Conservation (phyloP, 2,888 invertebrate genomes). For the Melanargia galathea region DNA sequence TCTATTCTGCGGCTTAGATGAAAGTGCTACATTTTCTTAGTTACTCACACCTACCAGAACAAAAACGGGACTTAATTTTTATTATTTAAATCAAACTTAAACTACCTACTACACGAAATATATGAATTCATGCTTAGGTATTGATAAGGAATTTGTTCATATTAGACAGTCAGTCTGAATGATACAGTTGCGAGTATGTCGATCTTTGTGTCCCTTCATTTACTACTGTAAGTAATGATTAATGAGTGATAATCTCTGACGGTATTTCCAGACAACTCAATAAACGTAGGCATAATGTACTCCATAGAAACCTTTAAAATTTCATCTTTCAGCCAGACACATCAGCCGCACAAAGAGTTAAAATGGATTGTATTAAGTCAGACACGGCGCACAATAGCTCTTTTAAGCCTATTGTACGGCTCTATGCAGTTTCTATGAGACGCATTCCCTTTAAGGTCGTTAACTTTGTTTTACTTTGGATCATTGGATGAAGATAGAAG, state of each 20-base stretch:
- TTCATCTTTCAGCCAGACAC: conserved; percentile 35
- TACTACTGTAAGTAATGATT: conserved; percentile 9
- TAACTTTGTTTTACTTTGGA: conserved; percentile 39
- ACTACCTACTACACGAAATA: too few species aligned
- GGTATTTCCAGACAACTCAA: conserved; percentile 3
- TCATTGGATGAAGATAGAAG: conserved; percentile 1
- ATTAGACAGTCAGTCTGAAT: neutral
- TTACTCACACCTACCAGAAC: too few species aligned
- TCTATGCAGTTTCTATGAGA: conserved; percentile 39
- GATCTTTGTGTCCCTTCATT: neutral
- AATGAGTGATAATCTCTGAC: conserved; percentile 8
- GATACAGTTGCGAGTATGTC: neutral
- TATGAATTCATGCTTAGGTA: too few species aligned
- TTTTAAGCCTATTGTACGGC: conserved; percentile 58
- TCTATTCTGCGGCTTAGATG: too few species aligned
- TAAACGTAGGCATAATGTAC: conserved; percentile 4
- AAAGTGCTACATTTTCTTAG: too few species aligned
- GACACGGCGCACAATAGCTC: conserved; percentile 61
- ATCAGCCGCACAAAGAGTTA: conserved; percentile 36
- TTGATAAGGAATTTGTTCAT: neutral
- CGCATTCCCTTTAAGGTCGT: conserved; percentile 39
- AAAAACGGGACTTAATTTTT: too few species aligned
- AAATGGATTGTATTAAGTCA: conserved; percentile 61
- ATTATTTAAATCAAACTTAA: too few species aligned
- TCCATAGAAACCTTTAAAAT: conserved; percentile 36